Percentiles rank a stretch among this genome's conserved stretches.
These are phyloP conservation scores for Lutjanus erythropterus DNA, from an alignment of 2,113 vertebrate genomes.

Conservation along the genomic window DNA sequence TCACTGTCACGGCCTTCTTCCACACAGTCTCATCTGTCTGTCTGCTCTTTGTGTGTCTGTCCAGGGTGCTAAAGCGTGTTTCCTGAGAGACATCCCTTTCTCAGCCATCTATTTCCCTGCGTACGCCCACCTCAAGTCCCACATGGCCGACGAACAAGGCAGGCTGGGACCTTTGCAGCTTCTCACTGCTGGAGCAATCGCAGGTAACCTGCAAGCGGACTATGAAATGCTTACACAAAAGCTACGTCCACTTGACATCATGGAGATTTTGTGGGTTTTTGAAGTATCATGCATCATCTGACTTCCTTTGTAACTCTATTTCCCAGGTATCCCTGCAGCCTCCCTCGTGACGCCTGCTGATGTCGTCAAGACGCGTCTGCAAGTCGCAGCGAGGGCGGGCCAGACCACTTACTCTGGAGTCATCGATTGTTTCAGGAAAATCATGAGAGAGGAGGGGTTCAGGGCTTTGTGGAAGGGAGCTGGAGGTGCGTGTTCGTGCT, in stretches of 20 bases:
- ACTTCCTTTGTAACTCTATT: background rate
- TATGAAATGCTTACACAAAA: background rate
- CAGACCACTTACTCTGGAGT: constrained; percentile 96
- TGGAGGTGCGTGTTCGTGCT: constrained; percentile 86
- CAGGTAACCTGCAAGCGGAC: constrained; percentile 86
- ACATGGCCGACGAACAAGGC: constrained; percentile 93
- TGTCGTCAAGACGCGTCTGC: constrained; percentile 98
- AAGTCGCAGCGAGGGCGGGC: constrained; percentile 96
- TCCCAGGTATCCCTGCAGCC: constrained; percentile 94
- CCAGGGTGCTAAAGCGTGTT: constrained; percentile 98
- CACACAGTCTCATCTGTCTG: background rate
- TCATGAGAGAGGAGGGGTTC: constrained; percentile 93
- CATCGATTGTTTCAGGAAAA: constrained; percentile 95
- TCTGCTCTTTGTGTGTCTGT: constrained; percentile 19
- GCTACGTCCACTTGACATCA: background rate
- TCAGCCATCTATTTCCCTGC: constrained; percentile 99
- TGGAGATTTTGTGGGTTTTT: background rate
- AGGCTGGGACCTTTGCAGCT: constrained; percentile 92
- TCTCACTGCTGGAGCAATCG: constrained; percentile 94
- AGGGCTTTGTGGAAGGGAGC: constrained; percentile 97
- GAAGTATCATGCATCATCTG: background rate
- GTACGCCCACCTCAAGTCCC: constrained; percentile 94
- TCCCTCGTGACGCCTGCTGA: constrained; percentile 98
- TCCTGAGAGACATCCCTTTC: constrained; percentile 99
- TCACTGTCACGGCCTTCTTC: background rate